phyloP scores from a whole-genome alignment of 2,797 vertebrate genomes.

The Hydrophis major region DNA sequence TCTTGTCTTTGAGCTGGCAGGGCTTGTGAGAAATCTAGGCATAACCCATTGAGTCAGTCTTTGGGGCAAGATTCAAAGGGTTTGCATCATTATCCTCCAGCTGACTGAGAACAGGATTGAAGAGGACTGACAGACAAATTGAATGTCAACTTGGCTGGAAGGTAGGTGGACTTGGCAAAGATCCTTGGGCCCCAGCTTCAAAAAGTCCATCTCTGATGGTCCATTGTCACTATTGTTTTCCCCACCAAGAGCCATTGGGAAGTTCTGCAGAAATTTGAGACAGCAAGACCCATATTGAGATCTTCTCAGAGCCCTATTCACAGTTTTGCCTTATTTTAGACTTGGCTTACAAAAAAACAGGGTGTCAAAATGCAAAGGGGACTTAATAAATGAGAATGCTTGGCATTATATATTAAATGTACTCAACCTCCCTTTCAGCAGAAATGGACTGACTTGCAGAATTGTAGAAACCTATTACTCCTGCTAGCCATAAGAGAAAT shows the following conservation, averaged over 20 bases:
- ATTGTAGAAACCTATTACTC: neutral
- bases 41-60: neutral
- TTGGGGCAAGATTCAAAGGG: conserved; percentile 46
- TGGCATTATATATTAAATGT: neutral
- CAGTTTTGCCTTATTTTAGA: neutral
- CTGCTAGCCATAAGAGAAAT: neutral
- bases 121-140: conserved; percentile 63
- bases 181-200: conserved; percentile 33
- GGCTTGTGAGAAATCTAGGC: conserved; percentile 26
- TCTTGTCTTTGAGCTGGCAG: conserved; percentile 41
- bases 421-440: neutral
- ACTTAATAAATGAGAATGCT: neutral
- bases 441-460: neutral
- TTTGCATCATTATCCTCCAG: conserved; percentile 53
- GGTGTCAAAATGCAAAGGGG: neutral
- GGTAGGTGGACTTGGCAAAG: conserved; percentile 58
- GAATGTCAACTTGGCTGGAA: conserved; percentile 51
- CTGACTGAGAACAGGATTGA: conserved; percentile 61
- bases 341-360: neutral
- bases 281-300: neutral
- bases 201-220: conserved; percentile 50
- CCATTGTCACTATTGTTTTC: conserved; percentile 39
- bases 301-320: neutral
- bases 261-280: conserved; percentile 55
- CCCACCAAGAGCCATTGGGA: conserved; percentile 24